Percentiles rank a stretch among this genome's conserved stretches.
Conservation (phyloP, 2,888 invertebrate species). For the Leucophora obtusa region DNA sequence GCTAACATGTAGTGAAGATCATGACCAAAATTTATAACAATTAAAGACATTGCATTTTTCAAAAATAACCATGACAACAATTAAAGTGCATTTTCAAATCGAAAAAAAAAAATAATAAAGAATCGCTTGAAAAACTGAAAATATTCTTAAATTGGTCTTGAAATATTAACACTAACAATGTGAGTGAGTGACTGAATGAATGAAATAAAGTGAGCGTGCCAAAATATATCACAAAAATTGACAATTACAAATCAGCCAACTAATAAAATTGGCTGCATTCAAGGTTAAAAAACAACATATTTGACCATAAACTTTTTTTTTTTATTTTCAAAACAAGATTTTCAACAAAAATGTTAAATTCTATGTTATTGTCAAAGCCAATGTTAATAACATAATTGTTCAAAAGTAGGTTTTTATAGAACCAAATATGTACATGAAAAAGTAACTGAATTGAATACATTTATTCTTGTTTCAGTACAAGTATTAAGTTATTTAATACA, state of each 20-base stretch:
- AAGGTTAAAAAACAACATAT: constrained; percentile 9
- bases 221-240: constrained; percentile 10
- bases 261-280: constrained; percentile 36
- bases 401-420: background rate
- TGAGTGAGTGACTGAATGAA: background rate
- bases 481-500: background rate
- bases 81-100: background rate
- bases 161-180: background rate
- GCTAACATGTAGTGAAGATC: constrained; percentile 54
- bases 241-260: constrained; percentile 14
- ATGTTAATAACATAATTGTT: constrained; percentile 33
- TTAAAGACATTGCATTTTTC: constrained; percentile 7
- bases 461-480: background rate
- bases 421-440: background rate
- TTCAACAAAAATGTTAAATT: background rate
- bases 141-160: constrained; percentile 2
- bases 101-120: background rate
- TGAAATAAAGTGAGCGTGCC: constrained; percentile 21
- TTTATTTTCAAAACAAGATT: background rate
- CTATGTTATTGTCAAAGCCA: constrained; percentile 62
- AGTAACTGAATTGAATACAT: background rate
- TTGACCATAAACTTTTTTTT: constrained; percentile 2
- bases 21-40: constrained; percentile 56
- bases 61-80: constrained; percentile 22
- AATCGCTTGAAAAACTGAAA: background rate